phyloP scores from a whole-genome alignment of 2,888 invertebrate genomes.

The Melinaea marsaeus region DNA sequence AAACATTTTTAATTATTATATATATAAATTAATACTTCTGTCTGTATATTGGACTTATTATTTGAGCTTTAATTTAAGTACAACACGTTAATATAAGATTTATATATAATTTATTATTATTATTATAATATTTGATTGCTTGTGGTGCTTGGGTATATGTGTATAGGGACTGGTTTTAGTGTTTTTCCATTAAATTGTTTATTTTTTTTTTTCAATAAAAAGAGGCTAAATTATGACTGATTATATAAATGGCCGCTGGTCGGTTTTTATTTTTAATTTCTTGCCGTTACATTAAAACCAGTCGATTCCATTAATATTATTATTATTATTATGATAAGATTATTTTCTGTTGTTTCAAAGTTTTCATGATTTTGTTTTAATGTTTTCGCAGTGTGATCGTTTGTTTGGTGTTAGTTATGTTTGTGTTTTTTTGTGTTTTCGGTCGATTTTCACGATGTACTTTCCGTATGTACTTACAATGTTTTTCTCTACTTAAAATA shows the following conservation, averaged over 20 bases:
- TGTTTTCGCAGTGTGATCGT: slow-evolving; percentile 15
- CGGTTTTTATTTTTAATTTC: slow-evolving; percentile 14
- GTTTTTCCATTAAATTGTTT: slow-evolving; percentile 20
- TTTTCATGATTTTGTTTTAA: slow-evolving; percentile 32
- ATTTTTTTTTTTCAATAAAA: neutral
- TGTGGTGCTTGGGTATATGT: slow-evolving; percentile 71
- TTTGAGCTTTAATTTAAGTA: slow-evolving; percentile 75
- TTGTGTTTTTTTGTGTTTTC: slow-evolving; percentile 35
- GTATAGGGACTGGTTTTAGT: slow-evolving; percentile 53
- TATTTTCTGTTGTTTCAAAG: slow-evolving; percentile 36
- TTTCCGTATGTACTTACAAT: slow-evolving; percentile 68
- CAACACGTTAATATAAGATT: slow-evolving; percentile 51
- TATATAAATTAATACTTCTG: slow-evolving; percentile 23
- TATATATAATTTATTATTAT: slow-evolving; percentile 61
- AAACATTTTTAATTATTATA: slow-evolving; percentile 16
- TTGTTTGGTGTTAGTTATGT: slow-evolving; percentile 22
- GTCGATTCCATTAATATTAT: slow-evolving; percentile 47
- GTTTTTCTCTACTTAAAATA: slow-evolving; percentile 62
- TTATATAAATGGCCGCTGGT: slow-evolving; percentile 17
- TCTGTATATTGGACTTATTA: slow-evolving; percentile 34
- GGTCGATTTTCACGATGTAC: slow-evolving; percentile 47
- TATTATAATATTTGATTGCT: slow-evolving; percentile 62
- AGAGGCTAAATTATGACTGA: slow-evolving; percentile 15
- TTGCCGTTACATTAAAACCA: slow-evolving; percentile 40
- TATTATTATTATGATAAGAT: slow-evolving; percentile 33